Evolutionary conservation across 2,888 invertebrate genomes (phyloP).

Genomic region (Dendrolimus pini): DNA sequence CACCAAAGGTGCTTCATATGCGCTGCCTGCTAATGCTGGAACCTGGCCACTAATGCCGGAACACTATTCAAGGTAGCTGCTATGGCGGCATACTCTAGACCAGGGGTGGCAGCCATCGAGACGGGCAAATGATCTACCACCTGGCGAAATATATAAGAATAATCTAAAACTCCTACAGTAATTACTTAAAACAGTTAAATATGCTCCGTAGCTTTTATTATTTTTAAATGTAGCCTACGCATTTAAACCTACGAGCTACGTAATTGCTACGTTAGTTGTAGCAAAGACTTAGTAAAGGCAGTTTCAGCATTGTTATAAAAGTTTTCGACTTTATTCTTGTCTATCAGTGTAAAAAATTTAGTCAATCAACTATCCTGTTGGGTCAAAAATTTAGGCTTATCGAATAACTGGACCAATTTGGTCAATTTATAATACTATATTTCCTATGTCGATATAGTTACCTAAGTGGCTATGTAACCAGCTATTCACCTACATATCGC

Average conservation of each 20-base stretch:
- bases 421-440: neutral
- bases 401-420: neutral
- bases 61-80: no score
- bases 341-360: no score
- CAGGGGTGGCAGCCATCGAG: no score
- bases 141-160: no score
- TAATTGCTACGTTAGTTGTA: slow-evolving; percentile 16
- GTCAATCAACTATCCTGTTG: neutral
- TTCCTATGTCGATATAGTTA: neutral
- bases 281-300: slow-evolving; percentile 4
- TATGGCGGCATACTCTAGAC: no score
- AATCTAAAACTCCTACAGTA: no score
- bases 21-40: no score
- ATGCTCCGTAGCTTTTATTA: neutral
- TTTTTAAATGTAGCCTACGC: neutral
- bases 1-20: no score
- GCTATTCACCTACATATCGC: slow-evolving; percentile 2
- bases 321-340: neutral
- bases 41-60: no score
- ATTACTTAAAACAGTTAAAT: no score
- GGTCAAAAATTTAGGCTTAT: neutral
- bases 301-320: neutral
- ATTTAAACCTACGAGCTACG: slow-evolving; percentile 10
- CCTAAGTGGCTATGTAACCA: neutral
- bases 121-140: no score